A percentile compares a stretch with the other conserved stretches of the same genome.
These are phyloP conservation scores for Meda fulgida DNA, from an alignment of 2,797 vertebrate genomes.

Conservation along the genomic window DNA sequence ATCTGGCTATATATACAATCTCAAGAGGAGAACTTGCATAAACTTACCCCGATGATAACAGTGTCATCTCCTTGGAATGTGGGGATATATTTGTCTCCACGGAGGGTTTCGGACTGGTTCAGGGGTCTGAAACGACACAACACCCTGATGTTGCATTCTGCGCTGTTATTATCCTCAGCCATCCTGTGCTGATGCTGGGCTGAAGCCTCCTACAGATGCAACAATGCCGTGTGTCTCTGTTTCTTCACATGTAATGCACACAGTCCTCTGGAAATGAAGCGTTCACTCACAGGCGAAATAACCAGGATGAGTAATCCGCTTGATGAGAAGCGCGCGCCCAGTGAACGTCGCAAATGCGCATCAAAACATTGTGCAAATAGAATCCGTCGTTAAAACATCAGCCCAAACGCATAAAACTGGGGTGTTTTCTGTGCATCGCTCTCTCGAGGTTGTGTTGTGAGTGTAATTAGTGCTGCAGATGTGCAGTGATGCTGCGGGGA, in stretches of 20 bases:
- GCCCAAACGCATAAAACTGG: background rate
- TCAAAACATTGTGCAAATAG: background rate
- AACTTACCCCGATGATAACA: constrained; percentile 89
- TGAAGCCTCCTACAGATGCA: constrained; percentile 29
- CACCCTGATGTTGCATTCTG: constrained; percentile 96
- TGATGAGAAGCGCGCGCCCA: background rate
- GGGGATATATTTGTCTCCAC: constrained; percentile 91
- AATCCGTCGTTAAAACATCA: background rate
- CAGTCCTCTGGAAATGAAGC: background rate
- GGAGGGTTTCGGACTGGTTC: constrained; percentile 87
- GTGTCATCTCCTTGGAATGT: constrained; percentile 89
- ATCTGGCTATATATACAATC: background rate
- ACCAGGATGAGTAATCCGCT: background rate
- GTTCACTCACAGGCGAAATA: background rate
- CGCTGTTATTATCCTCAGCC: constrained; percentile 88
- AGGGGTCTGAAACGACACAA: constrained; percentile 93
- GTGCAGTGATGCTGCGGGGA: constrained; percentile 55
- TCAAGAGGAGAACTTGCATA: background rate
- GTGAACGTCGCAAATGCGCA: background rate
- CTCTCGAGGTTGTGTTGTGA: constrained; percentile 9
- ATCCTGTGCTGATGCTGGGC: constrained; percentile 68
- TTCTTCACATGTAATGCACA: background rate
- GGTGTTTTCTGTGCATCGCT: background rate
- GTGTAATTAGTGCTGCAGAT: constrained; percentile 42
- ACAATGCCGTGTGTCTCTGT: background rate